Percentiles rank a stretch among this genome's conserved stretches.
Conservation (phyloP, 1,140 invertebrate species). For the Drosophila prosaltans region DNA sequence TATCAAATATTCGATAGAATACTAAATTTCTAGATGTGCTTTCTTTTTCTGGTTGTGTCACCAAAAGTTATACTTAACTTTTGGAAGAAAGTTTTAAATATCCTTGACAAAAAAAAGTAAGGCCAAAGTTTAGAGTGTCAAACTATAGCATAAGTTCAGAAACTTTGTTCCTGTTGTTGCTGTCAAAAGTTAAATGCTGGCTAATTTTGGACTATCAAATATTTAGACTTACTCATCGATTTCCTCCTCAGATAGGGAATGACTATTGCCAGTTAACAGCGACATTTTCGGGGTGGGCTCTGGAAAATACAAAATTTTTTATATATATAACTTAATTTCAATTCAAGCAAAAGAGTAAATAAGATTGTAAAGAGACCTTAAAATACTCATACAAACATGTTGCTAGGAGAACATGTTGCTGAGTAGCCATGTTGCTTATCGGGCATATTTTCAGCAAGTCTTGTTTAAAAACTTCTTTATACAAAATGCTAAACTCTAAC, state of each 20-base stretch:
- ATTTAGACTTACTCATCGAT: conserved; percentile 84
- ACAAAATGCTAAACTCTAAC: background rate
- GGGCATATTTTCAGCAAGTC: too few species aligned
- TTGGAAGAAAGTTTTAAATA: conserved; percentile 32
- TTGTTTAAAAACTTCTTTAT: too few species aligned
- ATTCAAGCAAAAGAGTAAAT: background rate
- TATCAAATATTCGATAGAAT: too few species aligned
- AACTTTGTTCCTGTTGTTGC: conserved; percentile 5
- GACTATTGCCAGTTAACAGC: conserved; percentile 63
- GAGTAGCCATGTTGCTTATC: too few species aligned
- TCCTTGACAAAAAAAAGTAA: conserved; percentile 12
- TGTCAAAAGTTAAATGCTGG: conserved; percentile 43
- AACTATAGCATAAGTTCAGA: conserved; percentile 15
- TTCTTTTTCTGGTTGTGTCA: too few species aligned
- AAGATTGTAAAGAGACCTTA: too few species aligned
- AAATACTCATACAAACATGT: too few species aligned
- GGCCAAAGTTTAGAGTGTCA: conserved; percentile 40
- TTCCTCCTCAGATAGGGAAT: conserved; percentile 84
- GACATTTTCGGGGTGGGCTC: conserved; percentile 66
- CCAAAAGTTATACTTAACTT: background rate
- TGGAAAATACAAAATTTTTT: conserved; percentile 11
- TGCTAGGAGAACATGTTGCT: too few species aligned
- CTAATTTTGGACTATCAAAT: conserved; percentile 33
- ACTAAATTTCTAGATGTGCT: too few species aligned
- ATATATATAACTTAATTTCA: background rate